Evolutionary conservation across 2,888 invertebrate genomes (phyloP), one percentile per base, ranked within the genome.

Genomic region (Volucella bombylans): DNA sequence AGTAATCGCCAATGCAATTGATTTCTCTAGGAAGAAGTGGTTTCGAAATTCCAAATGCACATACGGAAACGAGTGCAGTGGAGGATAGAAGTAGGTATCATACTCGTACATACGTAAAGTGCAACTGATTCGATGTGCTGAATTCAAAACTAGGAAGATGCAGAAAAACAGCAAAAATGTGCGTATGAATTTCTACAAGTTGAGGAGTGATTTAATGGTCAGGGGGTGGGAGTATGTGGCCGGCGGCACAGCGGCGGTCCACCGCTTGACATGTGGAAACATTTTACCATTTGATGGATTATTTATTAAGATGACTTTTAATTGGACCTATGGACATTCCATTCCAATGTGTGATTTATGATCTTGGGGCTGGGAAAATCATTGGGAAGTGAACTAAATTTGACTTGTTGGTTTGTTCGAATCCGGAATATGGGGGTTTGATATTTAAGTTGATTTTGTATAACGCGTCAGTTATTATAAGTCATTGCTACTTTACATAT

Each of bases 211-310:
- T 47, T 39, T 10, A 12, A 39, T 43, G 49, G 49, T 23, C 59
- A n/a, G 52, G 39, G 38, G 65, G 49, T 50, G 64, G 52, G 31
- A n/a, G 68, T 23, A n/a, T 38, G 14, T 23, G 10, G 14, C 31
- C 43, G 39, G 15, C 39, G 57, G 15, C 50, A 3, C 4, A 4
- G 23, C 4, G 23, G 31, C 31, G 31, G 31, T 31, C 31, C 31
- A 50, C 49, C 67, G 41, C 61, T 71, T 78, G 77, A 65, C 74
- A 74, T 83, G 45, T 74, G 65, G 47, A 62, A 67, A 54, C 49
- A 71, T 74, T 79, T 74, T 50, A 64, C 49, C 64, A 67, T 76
- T 67, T 82, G 80, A 80, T 82, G 69, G 71, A 77, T 77, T 64
- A 82, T 71, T 77, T 71, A 72, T 82, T 72, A 71, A 67, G 50